Evolutionary conservation across 2,113 vertebrate species (phyloP).

Genomic region (Urocitellus parryii): DNA sequence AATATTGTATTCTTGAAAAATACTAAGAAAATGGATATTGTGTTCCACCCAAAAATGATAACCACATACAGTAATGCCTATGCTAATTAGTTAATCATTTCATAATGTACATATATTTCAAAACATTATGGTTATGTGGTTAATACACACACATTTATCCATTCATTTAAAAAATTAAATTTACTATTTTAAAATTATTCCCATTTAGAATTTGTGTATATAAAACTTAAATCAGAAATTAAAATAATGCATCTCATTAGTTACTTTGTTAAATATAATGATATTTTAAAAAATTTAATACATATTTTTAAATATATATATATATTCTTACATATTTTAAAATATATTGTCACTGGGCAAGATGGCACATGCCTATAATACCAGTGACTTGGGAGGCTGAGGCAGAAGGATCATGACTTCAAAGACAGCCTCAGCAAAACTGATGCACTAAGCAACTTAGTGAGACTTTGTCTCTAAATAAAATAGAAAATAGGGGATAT

Average conservation of each 20-base stretch:
- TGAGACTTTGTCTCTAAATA: no score
- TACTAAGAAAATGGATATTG: not conserved
- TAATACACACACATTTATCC: not conserved
- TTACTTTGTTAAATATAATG: not conserved
- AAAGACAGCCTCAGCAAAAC: no score
- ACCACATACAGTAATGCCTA: no score
- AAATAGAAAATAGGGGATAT: no score
- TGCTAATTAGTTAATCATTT: not conserved
- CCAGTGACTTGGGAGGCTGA: no score
- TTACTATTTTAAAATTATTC: not conserved
- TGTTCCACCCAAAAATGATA: not conserved
- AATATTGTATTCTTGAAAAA: not conserved
- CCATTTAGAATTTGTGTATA: not conserved
- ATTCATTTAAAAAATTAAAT: not conserved
- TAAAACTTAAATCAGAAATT: not conserved
- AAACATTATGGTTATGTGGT: no score
- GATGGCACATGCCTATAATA: no score
- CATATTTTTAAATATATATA: no score
- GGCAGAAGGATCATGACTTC: no score
- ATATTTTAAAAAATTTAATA: not conserved
- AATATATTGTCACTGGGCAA: no score
- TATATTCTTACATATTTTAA: no score
- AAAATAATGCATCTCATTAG: not conserved
- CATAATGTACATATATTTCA: not conserved
- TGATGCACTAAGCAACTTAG: no score